Conservation (phyloP, 1,140 invertebrate species). For the Papilio glaucus region DNA sequence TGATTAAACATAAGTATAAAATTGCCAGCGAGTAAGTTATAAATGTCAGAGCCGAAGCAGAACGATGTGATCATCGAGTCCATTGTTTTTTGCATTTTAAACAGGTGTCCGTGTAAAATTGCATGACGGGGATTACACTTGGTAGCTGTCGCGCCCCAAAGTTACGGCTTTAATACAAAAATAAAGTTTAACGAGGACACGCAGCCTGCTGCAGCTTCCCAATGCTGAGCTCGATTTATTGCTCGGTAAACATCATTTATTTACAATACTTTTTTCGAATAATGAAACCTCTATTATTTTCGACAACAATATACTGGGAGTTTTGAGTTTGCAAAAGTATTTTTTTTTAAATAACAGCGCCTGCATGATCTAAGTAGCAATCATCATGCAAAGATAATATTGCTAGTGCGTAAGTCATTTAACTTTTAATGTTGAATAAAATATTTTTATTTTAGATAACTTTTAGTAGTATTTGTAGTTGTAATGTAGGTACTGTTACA, state of each 20-base stretch:
- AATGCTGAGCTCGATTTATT: constrained; percentile 78
- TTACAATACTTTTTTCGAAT: constrained; percentile 65
- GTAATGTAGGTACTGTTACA: too few species aligned
- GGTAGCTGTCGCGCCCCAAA: constrained; percentile 61
- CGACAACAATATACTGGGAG: constrained; percentile 18
- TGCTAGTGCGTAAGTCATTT: not conserved
- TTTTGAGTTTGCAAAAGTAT: too few species aligned
- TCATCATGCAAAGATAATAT: constrained; percentile 23
- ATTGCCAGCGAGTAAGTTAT: not conserved
- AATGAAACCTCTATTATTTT: constrained; percentile 48
- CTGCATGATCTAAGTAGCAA: constrained; percentile 38
- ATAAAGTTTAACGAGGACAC: constrained; percentile 78
- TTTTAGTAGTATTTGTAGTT: not conserved
- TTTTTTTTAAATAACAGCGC: constrained; percentile 22
- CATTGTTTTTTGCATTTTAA: constrained; percentile 44
- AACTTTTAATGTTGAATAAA: not conserved
- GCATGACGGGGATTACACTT: constrained; percentile 69
- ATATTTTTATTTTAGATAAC: too few species aligned
- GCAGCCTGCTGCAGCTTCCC: constrained; percentile 68
- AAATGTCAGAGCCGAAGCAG: constrained; percentile 25
- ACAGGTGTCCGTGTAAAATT: constrained; percentile 56
- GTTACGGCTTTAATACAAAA: constrained; percentile 81
- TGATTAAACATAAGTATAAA: not conserved
- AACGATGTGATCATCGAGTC: constrained; percentile 33
- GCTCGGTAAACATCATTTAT: constrained; percentile 66